Evolutionary conservation across 1,140 invertebrate genomes (phyloP).

Genomic region (Penaeus japonicus): DNA sequence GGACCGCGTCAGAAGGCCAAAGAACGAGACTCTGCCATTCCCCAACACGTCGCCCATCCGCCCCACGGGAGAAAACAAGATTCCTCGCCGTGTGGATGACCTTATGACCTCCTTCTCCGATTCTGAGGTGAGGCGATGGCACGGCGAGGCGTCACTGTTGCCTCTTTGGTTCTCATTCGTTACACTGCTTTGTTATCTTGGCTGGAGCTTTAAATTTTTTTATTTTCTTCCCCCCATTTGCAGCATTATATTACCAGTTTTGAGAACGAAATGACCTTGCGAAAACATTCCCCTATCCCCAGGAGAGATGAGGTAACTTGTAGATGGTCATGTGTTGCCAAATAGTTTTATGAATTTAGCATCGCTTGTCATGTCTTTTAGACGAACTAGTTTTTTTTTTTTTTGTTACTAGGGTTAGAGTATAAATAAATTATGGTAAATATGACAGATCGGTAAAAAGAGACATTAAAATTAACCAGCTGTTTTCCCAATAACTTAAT

Average conservation of each 20-base stretch:
- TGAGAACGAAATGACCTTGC: constrained; percentile 43
- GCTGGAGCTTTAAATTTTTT: neutral
- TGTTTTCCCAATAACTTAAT: too few relatives aligned
- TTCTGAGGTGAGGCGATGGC: constrained; percentile 43
- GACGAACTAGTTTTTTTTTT: too few relatives aligned
- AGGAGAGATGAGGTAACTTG: constrained; percentile 28
- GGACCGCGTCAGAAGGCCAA: constrained; percentile 51
- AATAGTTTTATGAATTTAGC: neutral
- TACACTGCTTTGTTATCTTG: neutral
- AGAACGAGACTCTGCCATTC: constrained; percentile 54
- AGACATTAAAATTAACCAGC: too few relatives aligned
- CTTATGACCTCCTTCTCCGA: constrained; percentile 57
- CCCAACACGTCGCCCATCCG: constrained; percentile 56
- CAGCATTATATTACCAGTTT: constrained; percentile 48
- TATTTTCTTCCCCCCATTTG: constrained; percentile 21
- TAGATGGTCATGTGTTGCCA: neutral
- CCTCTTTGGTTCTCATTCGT: neutral
- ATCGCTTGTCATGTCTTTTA: neutral
- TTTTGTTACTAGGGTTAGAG: too few relatives aligned
- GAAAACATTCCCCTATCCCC: constrained; percentile 54
- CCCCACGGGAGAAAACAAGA: constrained; percentile 31
- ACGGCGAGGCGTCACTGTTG: neutral
- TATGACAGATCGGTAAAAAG: too few relatives aligned
- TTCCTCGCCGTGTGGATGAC: constrained; percentile 58
- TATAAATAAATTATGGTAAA: too few relatives aligned